Conservation (phyloP, 2,113 vertebrate genomes). For the Austrofundulus limnaeus region DNA sequence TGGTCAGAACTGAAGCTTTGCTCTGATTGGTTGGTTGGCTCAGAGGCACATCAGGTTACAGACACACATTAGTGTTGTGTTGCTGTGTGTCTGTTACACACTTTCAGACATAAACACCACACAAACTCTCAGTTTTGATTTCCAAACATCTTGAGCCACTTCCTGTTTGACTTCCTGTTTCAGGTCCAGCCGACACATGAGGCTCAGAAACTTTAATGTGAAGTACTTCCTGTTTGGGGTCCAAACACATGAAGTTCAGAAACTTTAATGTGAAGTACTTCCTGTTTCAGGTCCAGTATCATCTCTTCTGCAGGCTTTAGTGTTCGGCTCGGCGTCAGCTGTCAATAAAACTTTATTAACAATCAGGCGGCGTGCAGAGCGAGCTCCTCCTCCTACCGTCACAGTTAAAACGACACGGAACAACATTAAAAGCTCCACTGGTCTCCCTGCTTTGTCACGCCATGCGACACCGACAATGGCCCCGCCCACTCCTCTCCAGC, state of each 20-base stretch:
- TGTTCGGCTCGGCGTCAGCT: too few relatives aligned
- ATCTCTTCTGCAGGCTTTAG: background rate
- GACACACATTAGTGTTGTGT: too few relatives aligned
- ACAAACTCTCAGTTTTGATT: background rate
- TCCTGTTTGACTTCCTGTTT: background rate
- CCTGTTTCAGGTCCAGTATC: background rate
- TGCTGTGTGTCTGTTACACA: background rate
- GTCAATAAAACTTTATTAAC: constrained; percentile 5
- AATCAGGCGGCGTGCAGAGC: background rate
- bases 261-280: background rate
- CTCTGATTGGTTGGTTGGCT: background rate
- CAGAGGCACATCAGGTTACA: background rate
- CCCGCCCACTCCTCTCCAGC: background rate
- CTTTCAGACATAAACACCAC: background rate
- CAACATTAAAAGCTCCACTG: constrained; percentile 15
- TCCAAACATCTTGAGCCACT: background rate
- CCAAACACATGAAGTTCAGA: background rate
- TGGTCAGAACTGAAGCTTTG: background rate
- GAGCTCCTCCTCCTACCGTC: constrained; percentile 1
- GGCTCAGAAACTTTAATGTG: background rate
- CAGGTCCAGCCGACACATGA: background rate
- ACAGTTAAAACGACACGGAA: constrained; percentile 16
- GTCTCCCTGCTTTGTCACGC: background rate
- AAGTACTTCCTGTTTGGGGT: background rate
- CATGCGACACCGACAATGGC: background rate